These are phyloP conservation scores for Cardiocondyla obscurior DNA, from an alignment of 1,140 invertebrate genomes.

Conservation along the genomic window DNA sequence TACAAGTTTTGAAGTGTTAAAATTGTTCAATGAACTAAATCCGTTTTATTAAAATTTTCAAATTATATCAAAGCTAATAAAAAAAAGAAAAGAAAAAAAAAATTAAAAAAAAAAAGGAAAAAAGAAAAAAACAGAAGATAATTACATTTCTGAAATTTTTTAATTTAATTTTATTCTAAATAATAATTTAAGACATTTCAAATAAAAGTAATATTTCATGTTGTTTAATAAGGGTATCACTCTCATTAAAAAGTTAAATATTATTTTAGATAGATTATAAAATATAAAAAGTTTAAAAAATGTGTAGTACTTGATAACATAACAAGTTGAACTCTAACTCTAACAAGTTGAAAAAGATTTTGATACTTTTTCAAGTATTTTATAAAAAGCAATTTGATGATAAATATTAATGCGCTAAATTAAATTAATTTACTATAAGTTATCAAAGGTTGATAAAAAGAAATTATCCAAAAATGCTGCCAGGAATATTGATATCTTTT, in stretches of 20 bases:
- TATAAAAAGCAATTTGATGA: not conserved
- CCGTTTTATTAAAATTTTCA: not conserved
- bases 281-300: not conserved
- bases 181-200: not conserved
- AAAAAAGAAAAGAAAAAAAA: too few species aligned
- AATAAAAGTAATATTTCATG: not conserved
- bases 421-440: constrained; percentile 1
- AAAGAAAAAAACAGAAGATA: not conserved
- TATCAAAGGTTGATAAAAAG: not conserved
- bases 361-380: not conserved
- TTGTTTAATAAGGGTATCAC: not conserved
- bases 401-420: not conserved
- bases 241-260: not conserved
- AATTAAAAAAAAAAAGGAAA: too few species aligned
- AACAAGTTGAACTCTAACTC: not conserved
- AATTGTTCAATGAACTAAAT: not conserved
- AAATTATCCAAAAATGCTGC: not conserved
- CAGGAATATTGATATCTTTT: not conserved
- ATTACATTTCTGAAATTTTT: not conserved
- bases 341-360: not conserved
- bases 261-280: not conserved
- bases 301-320: too few species aligned
- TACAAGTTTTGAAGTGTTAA: not conserved
- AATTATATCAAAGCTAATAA: too few species aligned
- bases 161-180: not conserved